Percentiles rank a stretch among this genome's conserved stretches.
Conservation (phyloP, 2,888 invertebrate species). For the Troides aeacus region DNA sequence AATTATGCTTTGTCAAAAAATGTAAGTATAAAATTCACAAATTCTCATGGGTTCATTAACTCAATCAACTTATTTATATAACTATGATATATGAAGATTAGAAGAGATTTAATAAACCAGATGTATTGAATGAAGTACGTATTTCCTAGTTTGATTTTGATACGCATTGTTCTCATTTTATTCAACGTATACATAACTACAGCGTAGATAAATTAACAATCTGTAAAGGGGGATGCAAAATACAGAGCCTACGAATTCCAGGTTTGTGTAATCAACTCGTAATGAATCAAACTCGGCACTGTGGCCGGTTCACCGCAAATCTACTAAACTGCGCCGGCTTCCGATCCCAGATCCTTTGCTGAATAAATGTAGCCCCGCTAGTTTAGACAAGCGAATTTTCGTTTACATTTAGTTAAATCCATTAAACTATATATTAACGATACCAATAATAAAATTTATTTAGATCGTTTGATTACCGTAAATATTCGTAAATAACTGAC, state of each 20-base stretch:
- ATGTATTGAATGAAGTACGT: too few species aligned
- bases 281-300: slow-evolving; percentile 27
- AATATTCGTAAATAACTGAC: not conserved
- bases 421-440: not conserved
- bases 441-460: not conserved
- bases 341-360: slow-evolving; percentile 17
- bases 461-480: not conserved
- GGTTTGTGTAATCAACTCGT: slow-evolving; percentile 27
- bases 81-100: too few species aligned
- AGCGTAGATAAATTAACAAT: not conserved
- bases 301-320: slow-evolving; percentile 38
- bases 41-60: too few species aligned
- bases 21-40: too few species aligned
- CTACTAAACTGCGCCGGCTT: slow-evolving; percentile 35
- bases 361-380: slow-evolving; percentile 14
- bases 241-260: slow-evolving; percentile 19
- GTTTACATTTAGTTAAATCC: slow-evolving; percentile 2
- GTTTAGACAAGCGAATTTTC: slow-evolving; percentile 12
- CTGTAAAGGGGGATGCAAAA: slow-evolving; percentile 9
- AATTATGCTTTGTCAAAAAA: too few species aligned
- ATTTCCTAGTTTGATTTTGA: not conserved
- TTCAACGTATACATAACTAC: not conserved
- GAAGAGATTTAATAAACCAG: too few species aligned
- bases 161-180: not conserved
- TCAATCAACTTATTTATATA: too few species aligned